phyloP scores from a whole-genome alignment of 2,797 vertebrate genomes.

The Luscinia luscinia region DNA sequence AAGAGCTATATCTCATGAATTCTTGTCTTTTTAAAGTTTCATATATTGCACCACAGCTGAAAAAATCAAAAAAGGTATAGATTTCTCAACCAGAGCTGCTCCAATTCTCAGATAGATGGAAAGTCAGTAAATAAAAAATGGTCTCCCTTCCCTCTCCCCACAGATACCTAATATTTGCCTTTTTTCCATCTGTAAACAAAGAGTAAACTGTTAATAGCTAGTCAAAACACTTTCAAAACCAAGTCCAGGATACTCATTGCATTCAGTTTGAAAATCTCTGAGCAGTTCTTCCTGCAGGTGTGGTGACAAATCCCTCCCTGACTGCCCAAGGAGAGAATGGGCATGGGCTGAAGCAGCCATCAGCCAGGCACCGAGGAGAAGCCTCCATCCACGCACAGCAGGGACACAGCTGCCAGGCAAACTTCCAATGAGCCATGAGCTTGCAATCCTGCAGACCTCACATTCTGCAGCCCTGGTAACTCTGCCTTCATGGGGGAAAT shows the following conservation, averaged over 20 bases:
- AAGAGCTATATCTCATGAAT: background rate
- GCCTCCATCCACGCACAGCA: background rate
- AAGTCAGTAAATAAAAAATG: background rate
- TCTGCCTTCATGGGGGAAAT: background rate
- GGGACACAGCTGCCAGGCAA: background rate
- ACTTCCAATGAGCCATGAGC: background rate
- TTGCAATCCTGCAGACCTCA: slow-evolving; percentile 16
- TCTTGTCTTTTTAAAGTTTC: background rate
- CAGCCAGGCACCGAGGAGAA: background rate
- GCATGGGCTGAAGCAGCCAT: background rate
- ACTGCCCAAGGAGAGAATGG: background rate
- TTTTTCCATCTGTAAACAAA: background rate
- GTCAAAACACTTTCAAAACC: background rate
- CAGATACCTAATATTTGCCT: background rate
- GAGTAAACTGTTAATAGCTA: background rate
- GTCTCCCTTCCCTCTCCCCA: background rate
- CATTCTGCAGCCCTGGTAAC: background rate
- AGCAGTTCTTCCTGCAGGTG: background rate
- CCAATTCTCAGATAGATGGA: background rate
- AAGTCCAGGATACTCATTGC: background rate
- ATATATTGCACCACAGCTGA: background rate
- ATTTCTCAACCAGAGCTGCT: background rate
- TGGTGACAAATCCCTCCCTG: background rate
- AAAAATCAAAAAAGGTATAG: background rate
- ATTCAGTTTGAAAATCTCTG: background rate